These are phyloP conservation scores for Drosophila athabasca DNA, from an alignment of 1,140 invertebrate genomes.

Conservation along the genomic window DNA sequence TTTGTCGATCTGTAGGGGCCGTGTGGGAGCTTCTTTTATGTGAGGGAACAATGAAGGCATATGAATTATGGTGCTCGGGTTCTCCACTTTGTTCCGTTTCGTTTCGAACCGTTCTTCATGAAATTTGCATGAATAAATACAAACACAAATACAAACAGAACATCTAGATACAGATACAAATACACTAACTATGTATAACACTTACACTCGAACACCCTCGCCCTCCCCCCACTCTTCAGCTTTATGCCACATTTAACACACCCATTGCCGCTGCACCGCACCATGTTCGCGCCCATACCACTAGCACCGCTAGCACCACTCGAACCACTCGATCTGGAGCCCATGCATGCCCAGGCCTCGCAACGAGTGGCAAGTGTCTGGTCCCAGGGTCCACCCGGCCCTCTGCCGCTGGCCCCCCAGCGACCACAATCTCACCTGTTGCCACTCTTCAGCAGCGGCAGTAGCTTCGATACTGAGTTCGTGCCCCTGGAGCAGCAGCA, in stretches of 20 bases:
- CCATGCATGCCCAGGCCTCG: slow-evolving; percentile 67
- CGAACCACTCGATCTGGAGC: slow-evolving; percentile 62
- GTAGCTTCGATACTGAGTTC: slow-evolving; percentile 69
- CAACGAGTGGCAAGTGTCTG: slow-evolving; percentile 66
- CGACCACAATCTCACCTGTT: slow-evolving; percentile 64
- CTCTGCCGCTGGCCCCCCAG: slow-evolving; percentile 49
- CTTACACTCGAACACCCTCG: slow-evolving; percentile 22
- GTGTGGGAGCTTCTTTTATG: slow-evolving; percentile 65
- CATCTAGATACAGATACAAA: slow-evolving; percentile 15
- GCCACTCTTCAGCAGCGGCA: slow-evolving; percentile 56
- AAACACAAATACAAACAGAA: slow-evolving; percentile 21
- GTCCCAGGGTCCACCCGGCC: slow-evolving; percentile 38
- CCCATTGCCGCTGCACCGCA: slow-evolving; percentile 73
- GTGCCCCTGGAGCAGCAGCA: slow-evolving; percentile 72
- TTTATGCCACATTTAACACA: slow-evolving; percentile 79
- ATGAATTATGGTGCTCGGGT: slow-evolving; percentile 67
- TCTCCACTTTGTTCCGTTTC: slow-evolving; percentile 30
- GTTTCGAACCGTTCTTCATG: slow-evolving; percentile 41
- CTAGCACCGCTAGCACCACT: slow-evolving; percentile 65
- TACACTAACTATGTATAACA: slow-evolving; percentile 52
- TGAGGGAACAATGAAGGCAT: slow-evolving; percentile 62
- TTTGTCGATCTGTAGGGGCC: slow-evolving; percentile 22
- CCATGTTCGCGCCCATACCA: slow-evolving; percentile 57
- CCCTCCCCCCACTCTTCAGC: slow-evolving; percentile 35
- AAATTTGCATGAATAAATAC: slow-evolving; percentile 60